phyloP scores from a whole-genome alignment of 1,140 invertebrate species.

The Hylyphantes graminicola region DNA sequence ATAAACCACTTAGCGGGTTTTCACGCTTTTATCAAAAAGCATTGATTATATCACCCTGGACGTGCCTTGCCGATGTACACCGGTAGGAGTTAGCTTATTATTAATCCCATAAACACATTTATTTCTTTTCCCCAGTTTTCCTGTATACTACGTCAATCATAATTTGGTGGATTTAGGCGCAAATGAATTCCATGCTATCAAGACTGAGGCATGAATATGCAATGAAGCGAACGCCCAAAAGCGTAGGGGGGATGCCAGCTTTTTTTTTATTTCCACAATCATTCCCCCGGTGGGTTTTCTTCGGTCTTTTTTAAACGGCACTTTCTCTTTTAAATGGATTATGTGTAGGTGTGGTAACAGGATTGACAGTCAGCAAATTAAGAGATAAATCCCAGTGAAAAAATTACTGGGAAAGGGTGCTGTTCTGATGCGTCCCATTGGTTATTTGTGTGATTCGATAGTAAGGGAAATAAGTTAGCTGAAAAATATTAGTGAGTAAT shows the following conservation, averaged over 20 bases:
- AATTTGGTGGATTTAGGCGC: conserved; percentile 51
- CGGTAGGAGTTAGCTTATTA: conserved; percentile 39
- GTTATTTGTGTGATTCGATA: no score
- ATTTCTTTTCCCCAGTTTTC: conserved; percentile 11
- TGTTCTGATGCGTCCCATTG: no score
- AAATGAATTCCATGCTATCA: conserved; percentile 53
- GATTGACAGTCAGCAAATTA: conserved; percentile 45
- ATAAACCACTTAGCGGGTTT: conserved; percentile 14
- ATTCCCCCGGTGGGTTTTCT: conserved; percentile 3
- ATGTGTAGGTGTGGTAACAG: conserved; percentile 51
- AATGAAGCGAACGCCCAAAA: conserved; percentile 34
- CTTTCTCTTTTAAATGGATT: conserved; percentile 52
- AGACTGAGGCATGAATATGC: conserved; percentile 49
- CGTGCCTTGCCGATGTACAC: not conserved
- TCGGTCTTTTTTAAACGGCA: conserved; percentile 46
- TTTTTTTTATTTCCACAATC: not conserved
- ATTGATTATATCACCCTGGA: not conserved
- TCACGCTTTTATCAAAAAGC: conserved; percentile 16
- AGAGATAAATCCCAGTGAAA: not conserved
- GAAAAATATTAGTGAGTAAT: no score
- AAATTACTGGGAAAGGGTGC: not conserved
- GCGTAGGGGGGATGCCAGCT: not conserved
- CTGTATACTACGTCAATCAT: conserved; percentile 44
- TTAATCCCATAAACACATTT: conserved; percentile 55
- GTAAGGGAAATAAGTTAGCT: no score